Percentiles rank a stretch among this genome's conserved stretches.
Conservation (phyloP, 2,888 invertebrate genomes). For the Ditula angustiorana region DNA sequence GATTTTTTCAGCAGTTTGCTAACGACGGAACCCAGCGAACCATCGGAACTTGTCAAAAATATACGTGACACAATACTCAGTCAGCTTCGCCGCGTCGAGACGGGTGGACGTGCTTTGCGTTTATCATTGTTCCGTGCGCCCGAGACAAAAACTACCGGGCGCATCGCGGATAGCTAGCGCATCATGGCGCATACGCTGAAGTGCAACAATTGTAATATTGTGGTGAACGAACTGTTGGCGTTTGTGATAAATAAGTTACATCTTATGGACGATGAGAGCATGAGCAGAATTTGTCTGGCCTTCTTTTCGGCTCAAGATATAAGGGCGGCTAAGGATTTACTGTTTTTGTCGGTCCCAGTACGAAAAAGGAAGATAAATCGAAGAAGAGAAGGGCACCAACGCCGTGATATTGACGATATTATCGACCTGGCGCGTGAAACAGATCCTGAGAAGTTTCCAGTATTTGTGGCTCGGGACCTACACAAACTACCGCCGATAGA, state of each 20-base stretch:
- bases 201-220: background rate
- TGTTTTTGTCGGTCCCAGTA: background rate
- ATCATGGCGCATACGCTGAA: background rate
- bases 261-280: constrained; percentile 18
- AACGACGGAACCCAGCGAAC: too few relatives aligned
- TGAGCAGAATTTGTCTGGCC: constrained; percentile 1
- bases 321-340: constrained; percentile 1
- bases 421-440: background rate
- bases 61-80: too few relatives aligned
- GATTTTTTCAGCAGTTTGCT: too few relatives aligned
- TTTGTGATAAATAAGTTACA: constrained; percentile 8
- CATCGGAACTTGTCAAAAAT: too few relatives aligned
- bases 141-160: background rate
- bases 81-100: too few relatives aligned
- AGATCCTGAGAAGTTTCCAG: background rate
- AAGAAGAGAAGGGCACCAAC: background rate
- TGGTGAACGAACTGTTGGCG: background rate
- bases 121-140: background rate
- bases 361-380: background rate
- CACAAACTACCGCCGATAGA: constrained; percentile 3
- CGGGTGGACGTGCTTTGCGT: too few relatives aligned
- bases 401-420: background rate
- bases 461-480: constrained; percentile 11
- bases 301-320: constrained; percentile 2
- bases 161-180: background rate